Percentiles rank a stretch among this genome's conserved stretches.
Evolutionary conservation across 2,797 vertebrate genomes (phyloP).

Genomic region (Kryptopterus vitreolus): DNA sequence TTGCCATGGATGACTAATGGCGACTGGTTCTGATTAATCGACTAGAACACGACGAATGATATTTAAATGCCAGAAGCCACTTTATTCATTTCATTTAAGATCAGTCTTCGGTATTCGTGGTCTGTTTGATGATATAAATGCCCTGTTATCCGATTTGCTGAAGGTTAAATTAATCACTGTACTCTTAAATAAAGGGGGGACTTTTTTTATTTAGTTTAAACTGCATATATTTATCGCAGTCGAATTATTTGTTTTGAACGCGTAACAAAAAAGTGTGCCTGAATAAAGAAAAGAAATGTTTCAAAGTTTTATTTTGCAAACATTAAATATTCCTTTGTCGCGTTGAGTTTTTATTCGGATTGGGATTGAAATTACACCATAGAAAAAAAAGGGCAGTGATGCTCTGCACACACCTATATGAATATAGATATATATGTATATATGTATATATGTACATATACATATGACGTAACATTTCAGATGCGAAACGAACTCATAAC

Average conservation of each 20-base stretch:
- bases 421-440: constrained; percentile 61
- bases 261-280: constrained; percentile 41
- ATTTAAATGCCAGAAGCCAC: constrained; percentile 3
- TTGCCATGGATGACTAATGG: neutral
- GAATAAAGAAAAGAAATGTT: constrained; percentile 61
- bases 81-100: neutral
- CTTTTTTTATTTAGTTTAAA: no score
- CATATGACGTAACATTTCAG: constrained; percentile 78
- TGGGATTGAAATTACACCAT: constrained; percentile 80
- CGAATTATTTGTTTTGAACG: neutral
- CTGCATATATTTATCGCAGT: neutral
- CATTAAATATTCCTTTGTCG: constrained; percentile 95
- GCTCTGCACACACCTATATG: constrained; percentile 73
- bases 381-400: constrained; percentile 79
- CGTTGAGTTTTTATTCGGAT: constrained; percentile 85
- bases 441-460: constrained; percentile 64
- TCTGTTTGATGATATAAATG: neutral
- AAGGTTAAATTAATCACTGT: constrained; percentile 3
- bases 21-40: neutral
- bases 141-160: constrained; percentile 20
- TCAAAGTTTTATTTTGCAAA: constrained; percentile 97
- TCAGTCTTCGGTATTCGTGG: neutral
- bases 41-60: neutral
- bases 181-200: neutral
- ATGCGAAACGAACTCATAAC: constrained; percentile 78